Percentiles rank a stretch among this genome's conserved stretches.
Conservation (phyloP, 2,888 invertebrate species). For the Scaptomyza caliginosa region DNA sequence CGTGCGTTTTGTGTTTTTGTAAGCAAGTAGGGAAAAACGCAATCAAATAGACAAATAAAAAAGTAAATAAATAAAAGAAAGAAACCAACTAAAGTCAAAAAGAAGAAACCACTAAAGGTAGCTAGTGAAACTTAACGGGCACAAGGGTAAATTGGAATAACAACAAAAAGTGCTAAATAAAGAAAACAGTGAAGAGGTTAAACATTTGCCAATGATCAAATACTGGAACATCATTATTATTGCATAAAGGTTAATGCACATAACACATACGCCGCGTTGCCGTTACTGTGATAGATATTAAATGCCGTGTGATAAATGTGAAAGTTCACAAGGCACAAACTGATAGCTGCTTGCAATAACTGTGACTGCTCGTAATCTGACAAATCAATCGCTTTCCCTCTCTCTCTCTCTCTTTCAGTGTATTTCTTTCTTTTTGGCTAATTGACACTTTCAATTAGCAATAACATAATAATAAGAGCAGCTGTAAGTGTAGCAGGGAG, state of each 20-base stretch:
- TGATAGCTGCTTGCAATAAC: not conserved
- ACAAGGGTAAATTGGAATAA: conserved; percentile 62
- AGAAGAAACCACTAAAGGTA: not conserved
- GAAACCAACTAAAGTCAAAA: conserved; percentile 20
- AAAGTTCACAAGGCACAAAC: conserved; percentile 57
- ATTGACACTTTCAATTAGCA: conserved; percentile 67
- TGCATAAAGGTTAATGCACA: conserved; percentile 45
- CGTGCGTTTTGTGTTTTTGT: conserved; percentile 5
- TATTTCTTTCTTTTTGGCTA: conserved; percentile 12
- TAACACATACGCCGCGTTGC: conserved; percentile 39
- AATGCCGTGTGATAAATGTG: conserved; percentile 55
- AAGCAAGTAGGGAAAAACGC: conserved; percentile 35
- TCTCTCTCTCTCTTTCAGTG: not conserved
- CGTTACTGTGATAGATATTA: not conserved
- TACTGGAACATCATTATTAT: not conserved
- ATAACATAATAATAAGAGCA: conserved; percentile 19
- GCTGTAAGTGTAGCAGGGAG: not conserved
- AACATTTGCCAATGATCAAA: conserved; percentile 6
- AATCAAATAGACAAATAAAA: conserved; percentile 19
- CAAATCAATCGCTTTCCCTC: not conserved
- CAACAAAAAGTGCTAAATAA: conserved; percentile 25
- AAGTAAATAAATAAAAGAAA: conserved; percentile 14
- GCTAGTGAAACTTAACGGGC: conserved; percentile 40
- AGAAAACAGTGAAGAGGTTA: conserved; percentile 17
- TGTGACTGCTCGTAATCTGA: not conserved